Evolutionary conservation across 2,113 vertebrate species (phyloP).

Genomic region (Charadrius vociferus): DNA sequence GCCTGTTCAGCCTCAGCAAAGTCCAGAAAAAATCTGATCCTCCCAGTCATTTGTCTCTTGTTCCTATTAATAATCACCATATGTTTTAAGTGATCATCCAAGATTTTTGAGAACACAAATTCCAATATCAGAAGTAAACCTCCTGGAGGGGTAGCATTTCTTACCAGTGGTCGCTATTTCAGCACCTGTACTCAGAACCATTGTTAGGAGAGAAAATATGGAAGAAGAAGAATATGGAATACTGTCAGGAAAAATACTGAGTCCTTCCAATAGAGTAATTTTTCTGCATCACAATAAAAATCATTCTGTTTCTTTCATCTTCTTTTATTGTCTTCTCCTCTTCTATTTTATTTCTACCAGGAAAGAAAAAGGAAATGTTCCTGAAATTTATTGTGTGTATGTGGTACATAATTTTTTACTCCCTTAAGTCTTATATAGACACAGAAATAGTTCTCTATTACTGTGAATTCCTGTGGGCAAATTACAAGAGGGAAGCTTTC

Average conservation of each 20-base stretch:
- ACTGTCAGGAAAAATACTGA: neutral
- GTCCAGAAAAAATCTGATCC: neutral
- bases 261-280: neutral
- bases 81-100: neutral
- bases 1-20: neutral
- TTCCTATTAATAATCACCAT: neutral
- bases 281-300: neutral
- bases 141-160: neutral
- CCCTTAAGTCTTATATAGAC: neutral
- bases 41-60: neutral
- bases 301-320: neutral
- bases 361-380: neutral
- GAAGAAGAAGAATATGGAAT: neutral
- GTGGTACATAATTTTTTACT: neutral
- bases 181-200: neutral
- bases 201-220: neutral
- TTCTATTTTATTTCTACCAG: neutral
- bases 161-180: neutral
- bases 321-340: neutral
- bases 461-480: neutral
- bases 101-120: neutral
- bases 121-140: neutral
- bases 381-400: neutral
- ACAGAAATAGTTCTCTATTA: neutral
- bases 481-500: neutral